Evolutionary conservation across 2,888 invertebrate species (phyloP), one percentile per base, ranked within the genome.

Genomic region (Rhagium mordax): DNA sequence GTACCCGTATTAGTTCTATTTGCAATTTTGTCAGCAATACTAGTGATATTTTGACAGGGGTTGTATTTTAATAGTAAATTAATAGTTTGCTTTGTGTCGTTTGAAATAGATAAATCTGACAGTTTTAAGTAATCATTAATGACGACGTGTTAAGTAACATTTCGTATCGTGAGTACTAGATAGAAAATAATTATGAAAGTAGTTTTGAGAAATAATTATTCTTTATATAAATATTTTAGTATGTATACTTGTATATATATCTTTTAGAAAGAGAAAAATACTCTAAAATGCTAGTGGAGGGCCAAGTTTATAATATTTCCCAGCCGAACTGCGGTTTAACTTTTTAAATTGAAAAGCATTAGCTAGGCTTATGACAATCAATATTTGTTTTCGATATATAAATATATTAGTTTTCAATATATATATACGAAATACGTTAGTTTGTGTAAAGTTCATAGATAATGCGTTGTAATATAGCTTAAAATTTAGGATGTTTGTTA

Each of bases 311-410:
- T 48, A 57, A 53, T 29, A 29, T 57, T 67, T 67, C 55, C 66
- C 57, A 41, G 33, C 29, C 16, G 29, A 27, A 67, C 66, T 57
- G 66, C 57, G 57, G 66, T 55, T 65, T 47, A 60, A 67, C 20
- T 47, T 47, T 47, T 61, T n/a, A 29, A 29, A 16, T 67, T 55
- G 51, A 53, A 55, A 57, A 10, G 41, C 27, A 57, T 55, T 47
- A 16, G 66, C 66, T 67, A 55, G 33, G 66, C 66, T 67, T 67
- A 67, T 24, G 66, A 67, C 66, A 67, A 67, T 67, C 66, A 67
- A 51, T 29, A 41, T 29, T n/a, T 29, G n/a, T 59, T 67, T 41
- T 16, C 47, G 13, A 57, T 18, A n/a, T 41, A 41, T 41, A 13
- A 41, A 41, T 41, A 41, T n/a, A 41, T 41, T 41, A 41, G 41